phyloP scores from a whole-genome alignment of 1,140 invertebrate species.

The Platyscapa corneri region DNA sequence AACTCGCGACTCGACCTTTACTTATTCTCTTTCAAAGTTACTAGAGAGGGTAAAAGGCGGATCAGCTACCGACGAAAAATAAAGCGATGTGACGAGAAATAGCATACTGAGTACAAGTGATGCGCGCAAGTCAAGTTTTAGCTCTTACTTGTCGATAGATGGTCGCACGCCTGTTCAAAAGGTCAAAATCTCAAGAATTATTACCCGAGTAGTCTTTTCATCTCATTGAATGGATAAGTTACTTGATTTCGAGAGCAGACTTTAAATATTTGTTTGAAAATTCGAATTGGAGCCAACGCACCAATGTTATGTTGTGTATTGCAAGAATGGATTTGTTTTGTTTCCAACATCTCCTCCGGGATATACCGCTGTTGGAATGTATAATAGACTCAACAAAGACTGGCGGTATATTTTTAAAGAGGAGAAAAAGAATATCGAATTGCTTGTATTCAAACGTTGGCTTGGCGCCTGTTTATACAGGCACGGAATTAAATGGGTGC shows the following conservation, averaged over 20 bases:
- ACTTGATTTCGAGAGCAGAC: neutral
- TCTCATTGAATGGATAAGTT: neutral
- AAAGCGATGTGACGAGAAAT: neutral
- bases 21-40: slow-evolving; percentile 1
- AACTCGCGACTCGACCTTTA: neutral
- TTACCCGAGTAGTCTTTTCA: neutral
- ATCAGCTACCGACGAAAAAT: neutral
- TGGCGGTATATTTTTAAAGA: slow-evolving; percentile 9
- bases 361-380: neutral
- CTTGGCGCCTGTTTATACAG: slow-evolving; percentile 22
- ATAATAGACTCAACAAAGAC: slow-evolving; percentile 12
- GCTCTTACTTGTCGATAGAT: neutral
- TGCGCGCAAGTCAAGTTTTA: slow-evolving; percentile 4
- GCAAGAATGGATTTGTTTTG: slow-evolving; percentile 2
- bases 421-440: slow-evolving; percentile 10
- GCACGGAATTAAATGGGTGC: slow-evolving; percentile 10
- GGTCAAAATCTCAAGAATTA: no score
- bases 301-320: neutral
- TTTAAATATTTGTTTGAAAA: neutral
- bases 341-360: neutral
- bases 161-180: neutral
- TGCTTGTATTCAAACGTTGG: neutral
- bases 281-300: neutral
- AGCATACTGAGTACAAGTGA: neutral
- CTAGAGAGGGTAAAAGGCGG: neutral